Evolutionary conservation across 2,888 invertebrate genomes (phyloP).

Genomic region (Chloromyia formosa): DNA sequence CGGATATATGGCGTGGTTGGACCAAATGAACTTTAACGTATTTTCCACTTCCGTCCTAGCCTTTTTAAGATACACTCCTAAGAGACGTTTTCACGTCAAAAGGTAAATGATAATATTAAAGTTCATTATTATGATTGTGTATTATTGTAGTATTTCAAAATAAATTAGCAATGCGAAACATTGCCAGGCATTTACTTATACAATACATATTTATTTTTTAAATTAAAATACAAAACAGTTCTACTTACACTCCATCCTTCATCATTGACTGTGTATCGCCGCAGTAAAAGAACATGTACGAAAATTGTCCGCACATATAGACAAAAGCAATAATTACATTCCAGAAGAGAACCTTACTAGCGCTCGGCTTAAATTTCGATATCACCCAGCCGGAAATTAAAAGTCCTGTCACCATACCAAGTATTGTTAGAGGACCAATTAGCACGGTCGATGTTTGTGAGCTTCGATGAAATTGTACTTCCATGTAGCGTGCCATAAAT

Average conservation of each 20-base stretch:
- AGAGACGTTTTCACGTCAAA: no score
- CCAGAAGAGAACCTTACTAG: slow-evolving; percentile 70
- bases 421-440: slow-evolving; percentile 70
- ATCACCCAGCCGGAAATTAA: slow-evolving; percentile 69
- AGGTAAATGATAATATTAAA: no score
- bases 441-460: slow-evolving; percentile 73
- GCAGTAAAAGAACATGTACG: slow-evolving; percentile 69
- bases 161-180: no score
- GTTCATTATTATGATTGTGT: no score
- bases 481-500: slow-evolving; percentile 78
- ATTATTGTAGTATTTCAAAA: no score
- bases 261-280: slow-evolving; percentile 57
- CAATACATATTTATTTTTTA: slow-evolving; percentile 14
- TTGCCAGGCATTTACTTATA: no score
- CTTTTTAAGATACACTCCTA: no score
- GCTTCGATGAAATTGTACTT: slow-evolving; percentile 75
- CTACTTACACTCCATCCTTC: slow-evolving; percentile 54
- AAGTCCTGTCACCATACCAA: slow-evolving; percentile 71
- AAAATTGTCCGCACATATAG: slow-evolving; percentile 67
- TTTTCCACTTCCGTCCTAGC: no score
- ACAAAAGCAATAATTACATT: slow-evolving; percentile 69
- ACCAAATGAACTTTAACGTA: no score
- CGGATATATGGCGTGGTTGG: no score
- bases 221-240: background rate
- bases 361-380: slow-evolving; percentile 69